These are phyloP conservation scores for Meleagris gallopavo DNA, from an alignment of 2,113 vertebrate genomes.

Conservation along the genomic window DNA sequence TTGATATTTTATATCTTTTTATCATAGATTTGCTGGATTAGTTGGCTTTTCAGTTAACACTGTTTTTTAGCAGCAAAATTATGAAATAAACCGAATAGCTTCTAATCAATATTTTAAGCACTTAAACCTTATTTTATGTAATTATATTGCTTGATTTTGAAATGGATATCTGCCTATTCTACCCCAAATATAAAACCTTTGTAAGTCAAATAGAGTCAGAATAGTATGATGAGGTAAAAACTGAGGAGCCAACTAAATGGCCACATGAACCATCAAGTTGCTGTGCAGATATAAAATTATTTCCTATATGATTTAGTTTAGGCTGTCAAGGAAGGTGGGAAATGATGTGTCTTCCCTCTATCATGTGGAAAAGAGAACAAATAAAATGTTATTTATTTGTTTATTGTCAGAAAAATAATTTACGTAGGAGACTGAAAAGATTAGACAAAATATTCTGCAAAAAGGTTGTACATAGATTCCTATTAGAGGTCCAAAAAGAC, in stretches of 20 bases:
- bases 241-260: fast-evolving
- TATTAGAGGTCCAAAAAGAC: neutral
- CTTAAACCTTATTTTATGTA: neutral
- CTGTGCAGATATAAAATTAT: neutral
- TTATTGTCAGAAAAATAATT: neutral
- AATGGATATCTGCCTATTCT: neutral
- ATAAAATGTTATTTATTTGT: neutral
- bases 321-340: neutral
- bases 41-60: neutral
- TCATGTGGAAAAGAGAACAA: neutral
- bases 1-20: neutral
- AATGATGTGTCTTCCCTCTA: neutral
- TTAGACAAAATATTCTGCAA: neutral
- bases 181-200: neutral
- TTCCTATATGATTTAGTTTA: neutral
- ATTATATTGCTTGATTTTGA: neutral
- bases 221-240: neutral
- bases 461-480: neutral
- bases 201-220: neutral
- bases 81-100: neutral
- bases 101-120: neutral
- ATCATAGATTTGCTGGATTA: neutral
- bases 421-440: neutral
- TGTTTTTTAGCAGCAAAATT: neutral
- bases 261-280: neutral